Evolutionary conservation across 2,797 vertebrate species (phyloP), one percentile per base, ranked within the genome.

Genomic region (Rhinophrynus dorsalis): DNA sequence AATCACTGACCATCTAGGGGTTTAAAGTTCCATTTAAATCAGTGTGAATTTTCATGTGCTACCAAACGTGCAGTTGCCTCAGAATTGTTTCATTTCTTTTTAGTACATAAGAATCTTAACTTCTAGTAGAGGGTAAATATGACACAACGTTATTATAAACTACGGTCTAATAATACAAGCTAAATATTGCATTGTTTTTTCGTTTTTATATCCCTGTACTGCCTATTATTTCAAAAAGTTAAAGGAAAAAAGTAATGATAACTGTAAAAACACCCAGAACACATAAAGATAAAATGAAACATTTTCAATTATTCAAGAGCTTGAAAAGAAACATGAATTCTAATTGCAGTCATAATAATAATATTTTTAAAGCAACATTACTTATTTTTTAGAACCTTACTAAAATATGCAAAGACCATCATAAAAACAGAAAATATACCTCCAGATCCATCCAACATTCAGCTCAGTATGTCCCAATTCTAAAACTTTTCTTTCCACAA

Each of bases 291-390:
- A 59, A 50, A 51, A 30, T 18, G 20, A 67, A 33, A 47, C 37
- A 50, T 55, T 51, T 59, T 68, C 51, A 68, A 68, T 68, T 68
- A 68, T 68, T 68, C 44, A 68, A 42, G 42, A 67, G 33, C 33
- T 32, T 68, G 59, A 47, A 33, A 35, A 30, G 4, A 33, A 59
- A 21, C 33, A 40, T 8, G 15, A 24, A 37, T 59, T 68, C 40
- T 68, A 68, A 68, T 68, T 68, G 66, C 32, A 59, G 26, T 68
- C 44, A 59, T 59, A 51, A 68, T n/a, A n/a, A n/a, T 59, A 59
- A 29, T 11, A 44, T 27, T 68, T 59, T 68, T 50, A 37, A 68
- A 47, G 26, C 32, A 58, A 23, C 58, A 51, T 68, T 59, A 30
- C 47, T 51, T 24, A 59, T 59, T 38, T 51, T 59, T 59, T 48